Evolutionary conservation across 2,888 invertebrate genomes (phyloP), one percentile per base, ranked within the genome.

Genomic region (Camptogramma bilineatum): DNA sequence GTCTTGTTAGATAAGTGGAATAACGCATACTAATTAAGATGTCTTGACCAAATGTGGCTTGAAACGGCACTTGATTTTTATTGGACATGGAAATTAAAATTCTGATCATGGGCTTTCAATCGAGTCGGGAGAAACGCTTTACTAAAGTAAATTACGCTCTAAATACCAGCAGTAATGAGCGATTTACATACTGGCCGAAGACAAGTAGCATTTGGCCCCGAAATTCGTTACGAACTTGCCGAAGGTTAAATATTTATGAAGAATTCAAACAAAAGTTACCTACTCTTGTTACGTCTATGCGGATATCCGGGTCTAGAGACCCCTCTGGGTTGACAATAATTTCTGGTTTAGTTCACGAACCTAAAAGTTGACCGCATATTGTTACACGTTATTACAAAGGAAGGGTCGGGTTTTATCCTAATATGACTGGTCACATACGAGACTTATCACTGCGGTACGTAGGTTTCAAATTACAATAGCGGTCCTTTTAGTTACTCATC

Each of bases 301-400:
- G 21, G 50, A 58, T 64, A n/a, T 53, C 51, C 16, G 51, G 64
- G 69, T 62, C 62, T 60, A 46, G 52, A 48, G 51, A 62, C 46
- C 62, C 58, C 66, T 68, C n/a, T n/a, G n/a, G 59, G 63, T 54
- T 71, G 70, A 64, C 72, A 76, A 79, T 75, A 78, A 80, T 77
- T 76, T 75, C 76, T 76, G 76, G 73, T 76, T 75, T 81, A 76
- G 72, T 77, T 79, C 70, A 74, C 68, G 69, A 77, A 71, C 76
- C 74, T 77, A 76, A 83, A 79, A 81, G 77, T 83, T 82, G 75
- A 77, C 79, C 79, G 77, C 77, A 78, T 81, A 79, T 77, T 76
- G 81, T 79, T 71, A 76, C 70, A 76, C 70, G 77, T 82, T 83
- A 84, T 81, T 78, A 79, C 78, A 76, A 79, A 74, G 76, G 75